Evolutionary conservation across 1,140 invertebrate species (phyloP), one percentile per base, ranked within the genome.

Genomic region (Drosophila paulistorum): DNA sequence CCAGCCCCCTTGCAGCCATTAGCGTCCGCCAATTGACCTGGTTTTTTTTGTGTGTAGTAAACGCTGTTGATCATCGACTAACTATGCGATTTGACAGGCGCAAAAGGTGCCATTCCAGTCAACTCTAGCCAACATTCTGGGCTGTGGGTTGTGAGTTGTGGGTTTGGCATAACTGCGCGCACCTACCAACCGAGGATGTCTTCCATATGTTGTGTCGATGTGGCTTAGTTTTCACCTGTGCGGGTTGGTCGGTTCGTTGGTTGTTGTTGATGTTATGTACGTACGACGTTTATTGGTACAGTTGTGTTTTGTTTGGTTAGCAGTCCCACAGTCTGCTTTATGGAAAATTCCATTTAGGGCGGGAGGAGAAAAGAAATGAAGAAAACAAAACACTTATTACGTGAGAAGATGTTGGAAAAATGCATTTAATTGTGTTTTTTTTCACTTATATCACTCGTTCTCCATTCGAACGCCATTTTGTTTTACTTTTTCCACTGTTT

Each of bases 11-110:
- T 37, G 45, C 20, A 39, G 57, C 61, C 68, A 77, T 77, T 77
- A 77, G 74, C 74, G 68, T 41, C 74, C 61, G 61, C 23, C 74
- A 77, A 77, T 77, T 77, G 74, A 77, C 74, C 74, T 66, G 74
- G 58, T 77, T 77, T 48, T 39, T 13, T 77, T 48, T 39, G 11
- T 9, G 4, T 37, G 37, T 30, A 30, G 30, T 30, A 11, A 13
- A 37, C 48, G 57, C 7, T 26, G 10, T 23, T 7, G 14, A 3
- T 26, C 48, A 14, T 13, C 37, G 11, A 13, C 37, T 39, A 39
- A 68, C 11, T 30, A 20, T n/a, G 37, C 10, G 2, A 4, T 7
- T 48, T 48, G 39, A 13, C 3, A 23, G 55, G n/a, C n/a, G 13
- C 17, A 17, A 23, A 20, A n/a, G 14, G 37, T 48, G 14, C 14